phyloP scores from a whole-genome alignment of 2,888 invertebrate species.

The Ashinkailepas kermadecensis region DNA sequence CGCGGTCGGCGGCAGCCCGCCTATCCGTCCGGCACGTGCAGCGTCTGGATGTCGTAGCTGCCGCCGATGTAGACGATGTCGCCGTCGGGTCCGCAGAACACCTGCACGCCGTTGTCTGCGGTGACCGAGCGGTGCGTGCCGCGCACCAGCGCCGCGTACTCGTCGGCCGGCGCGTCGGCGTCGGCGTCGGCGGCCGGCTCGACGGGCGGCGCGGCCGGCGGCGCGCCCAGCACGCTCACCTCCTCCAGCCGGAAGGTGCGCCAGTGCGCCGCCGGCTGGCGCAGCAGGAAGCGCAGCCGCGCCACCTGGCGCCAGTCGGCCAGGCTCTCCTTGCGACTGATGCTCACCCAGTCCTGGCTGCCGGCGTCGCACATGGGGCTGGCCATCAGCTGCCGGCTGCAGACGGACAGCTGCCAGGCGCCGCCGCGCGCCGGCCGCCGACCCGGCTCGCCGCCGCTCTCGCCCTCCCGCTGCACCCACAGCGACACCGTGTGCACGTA shows the following conservation, averaged over 20 bases:
- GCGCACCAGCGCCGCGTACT: neutral
- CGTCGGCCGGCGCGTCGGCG: neutral
- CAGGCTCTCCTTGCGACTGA: constrained; percentile 36
- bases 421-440: neutral
- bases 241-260: constrained; percentile 42
- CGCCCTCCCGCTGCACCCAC: neutral
- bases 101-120: constrained; percentile 2
- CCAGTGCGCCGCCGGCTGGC: constrained; percentile 43
- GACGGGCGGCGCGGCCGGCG: neutral
- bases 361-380: neutral
- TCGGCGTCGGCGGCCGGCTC: neutral
- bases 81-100: neutral
- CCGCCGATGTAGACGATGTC: constrained; percentile 20
- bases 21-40: neutral
- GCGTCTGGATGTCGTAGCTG: constrained; percentile 18
- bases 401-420: neutral
- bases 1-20: neutral
- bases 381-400: neutral
- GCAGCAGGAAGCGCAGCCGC: constrained; percentile 40
- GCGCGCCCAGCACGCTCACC: constrained; percentile 36
- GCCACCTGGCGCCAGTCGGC: constrained; percentile 40
- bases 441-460: neutral
- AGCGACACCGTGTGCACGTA: constrained; percentile 11
- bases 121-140: neutral
- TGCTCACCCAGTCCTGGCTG: constrained; percentile 11